phyloP scores from a whole-genome alignment of 1,140 invertebrate genomes.

The Drosophila trapezifrons region DNA sequence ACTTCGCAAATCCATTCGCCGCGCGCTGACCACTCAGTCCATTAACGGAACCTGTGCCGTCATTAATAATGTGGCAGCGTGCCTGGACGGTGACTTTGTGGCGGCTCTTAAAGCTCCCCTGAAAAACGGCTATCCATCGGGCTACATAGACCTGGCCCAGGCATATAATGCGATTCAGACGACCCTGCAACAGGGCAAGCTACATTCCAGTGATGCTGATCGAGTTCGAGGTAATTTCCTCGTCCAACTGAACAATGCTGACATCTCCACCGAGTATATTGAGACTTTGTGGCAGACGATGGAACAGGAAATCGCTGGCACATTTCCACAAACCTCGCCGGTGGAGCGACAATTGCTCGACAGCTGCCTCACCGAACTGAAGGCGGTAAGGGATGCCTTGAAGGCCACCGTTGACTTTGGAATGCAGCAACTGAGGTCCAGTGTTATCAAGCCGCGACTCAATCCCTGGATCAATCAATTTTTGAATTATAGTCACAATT shows the following conservation, averaged over 20 bases:
- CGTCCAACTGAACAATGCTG: slow-evolving; percentile 95
- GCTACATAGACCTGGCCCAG: slow-evolving; percentile 92
- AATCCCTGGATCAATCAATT: slow-evolving; percentile 95
- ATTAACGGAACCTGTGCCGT: slow-evolving; percentile 98
- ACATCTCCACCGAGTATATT: slow-evolving; percentile 95
- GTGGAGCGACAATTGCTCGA: slow-evolving; percentile 90
- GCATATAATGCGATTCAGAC: slow-evolving; percentile 92
- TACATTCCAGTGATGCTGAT: slow-evolving; percentile 93
- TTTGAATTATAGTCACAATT: slow-evolving; percentile 90
- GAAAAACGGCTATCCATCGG: slow-evolving; percentile 93
- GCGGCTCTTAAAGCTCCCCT: slow-evolving; percentile 90
- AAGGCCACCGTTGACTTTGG: slow-evolving; percentile 93
- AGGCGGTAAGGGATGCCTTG: slow-evolving; percentile 89
- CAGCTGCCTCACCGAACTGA: slow-evolving; percentile 88
- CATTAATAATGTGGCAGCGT: slow-evolving; percentile 95
- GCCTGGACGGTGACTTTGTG: slow-evolving; percentile 94
- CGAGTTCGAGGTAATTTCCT: slow-evolving; percentile 86
- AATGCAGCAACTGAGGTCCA: slow-evolving; percentile 91
- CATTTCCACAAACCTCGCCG: slow-evolving; percentile 86
- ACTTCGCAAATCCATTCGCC: slow-evolving; percentile 96
- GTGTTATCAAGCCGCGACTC: slow-evolving; percentile 93
- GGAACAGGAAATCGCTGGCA: slow-evolving; percentile 88
- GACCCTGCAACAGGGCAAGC: slow-evolving; percentile 92
- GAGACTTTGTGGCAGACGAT: slow-evolving; percentile 91
- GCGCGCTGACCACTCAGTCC: slow-evolving; percentile 94